Conservation (phyloP, 1,140 invertebrate species). For the Pseudobourletiella spinata region DNA sequence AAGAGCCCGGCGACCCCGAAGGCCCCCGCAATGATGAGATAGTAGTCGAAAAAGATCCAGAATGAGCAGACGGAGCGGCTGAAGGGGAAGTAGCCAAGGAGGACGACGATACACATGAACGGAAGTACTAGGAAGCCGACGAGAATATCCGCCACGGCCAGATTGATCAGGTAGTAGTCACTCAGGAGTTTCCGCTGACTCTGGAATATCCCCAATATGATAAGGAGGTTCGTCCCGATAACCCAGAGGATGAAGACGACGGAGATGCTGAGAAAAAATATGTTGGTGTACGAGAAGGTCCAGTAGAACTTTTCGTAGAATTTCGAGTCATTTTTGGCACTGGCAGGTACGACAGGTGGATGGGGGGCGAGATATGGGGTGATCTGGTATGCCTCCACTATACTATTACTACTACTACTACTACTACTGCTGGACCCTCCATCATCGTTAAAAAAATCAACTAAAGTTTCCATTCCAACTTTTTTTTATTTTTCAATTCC, state of each 20-base stretch:
- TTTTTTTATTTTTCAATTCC: too few species aligned
- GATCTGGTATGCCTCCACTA: too few species aligned
- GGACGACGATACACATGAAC: conserved; percentile 25
- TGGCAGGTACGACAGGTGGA: conserved; percentile 6
- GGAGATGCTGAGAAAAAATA: conserved; percentile 7
- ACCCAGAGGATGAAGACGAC: conserved; percentile 20
- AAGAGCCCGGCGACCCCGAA: conserved; percentile 24
- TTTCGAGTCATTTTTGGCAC: conserved; percentile 16
- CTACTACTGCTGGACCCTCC: too few species aligned
- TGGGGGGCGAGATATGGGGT: conserved; percentile 14
- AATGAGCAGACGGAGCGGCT: conserved; percentile 10
- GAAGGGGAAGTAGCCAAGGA: conserved; percentile 31
- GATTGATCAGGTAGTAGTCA: conserved; percentile 25
- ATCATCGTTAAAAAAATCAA: too few species aligned
- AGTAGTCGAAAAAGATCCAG: conserved; percentile 34
- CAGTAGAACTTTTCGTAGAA: conserved; percentile 25
- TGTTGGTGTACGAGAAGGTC: conserved; percentile 7
- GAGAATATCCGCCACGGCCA: conserved; percentile 23
- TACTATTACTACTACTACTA: too few species aligned
- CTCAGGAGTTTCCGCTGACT: conserved; percentile 6
- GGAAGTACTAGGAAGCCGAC: conserved; percentile 27
- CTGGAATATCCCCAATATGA: conserved; percentile 18
- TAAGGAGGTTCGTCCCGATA: conserved; percentile 17
- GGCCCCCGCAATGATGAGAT: conserved; percentile 21
- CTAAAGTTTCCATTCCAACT: too few species aligned